Evolutionary conservation across 1,140 invertebrate genomes (phyloP), one percentile per base, ranked within the genome.

Genomic region (Diploscapter pachys): DNA sequence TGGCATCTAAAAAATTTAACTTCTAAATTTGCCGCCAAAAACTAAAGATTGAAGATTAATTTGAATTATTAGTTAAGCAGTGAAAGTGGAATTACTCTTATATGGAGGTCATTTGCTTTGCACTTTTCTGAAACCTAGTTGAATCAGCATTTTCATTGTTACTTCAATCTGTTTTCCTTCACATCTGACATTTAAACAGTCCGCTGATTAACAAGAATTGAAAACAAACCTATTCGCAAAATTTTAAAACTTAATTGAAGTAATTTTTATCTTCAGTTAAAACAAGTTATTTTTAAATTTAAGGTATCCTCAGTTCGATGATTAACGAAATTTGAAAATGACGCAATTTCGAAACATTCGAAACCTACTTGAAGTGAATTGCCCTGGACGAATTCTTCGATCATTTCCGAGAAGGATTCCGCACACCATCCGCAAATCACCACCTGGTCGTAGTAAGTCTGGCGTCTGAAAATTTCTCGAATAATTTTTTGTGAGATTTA

Each of bases 391-490:
- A 75, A 75, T 4, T n/a, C 13, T 11, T 50, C 52, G n/a, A 75
- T 62, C 31, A 50, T 53, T 4, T 75, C 67, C 11, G 66, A 59
- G 13, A 55, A 75, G n/a, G 53, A 13, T 3, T 71, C 48, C 0
- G 53, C 51, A 50, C 71, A 51, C 5, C 62, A 50, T 53, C 61
- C 74, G 13, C 62, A 53, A 48, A 75, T 75, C 9, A 75, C 6
- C 5, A 63, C 50, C 66, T 75, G 74, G 54, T 75, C 74, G 49
- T 75, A 50, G 62, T 75, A 75, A 9, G 74, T 75, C 49, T 75
- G 74, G 3, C 53, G 59, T 31, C 74, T 74, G 48, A 70, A 71
- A 31, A 31, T 31, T 31, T 31, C 31, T 31, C 9, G 9, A 59
- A 59, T 59, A 11, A 59, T 13, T 59, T 59, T 13, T 11, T 59